Percentiles rank a stretch among this genome's conserved stretches.
phyloP scores from a whole-genome alignment of 2,797 vertebrate genomes.

The Micromesistius poutassou region DNA sequence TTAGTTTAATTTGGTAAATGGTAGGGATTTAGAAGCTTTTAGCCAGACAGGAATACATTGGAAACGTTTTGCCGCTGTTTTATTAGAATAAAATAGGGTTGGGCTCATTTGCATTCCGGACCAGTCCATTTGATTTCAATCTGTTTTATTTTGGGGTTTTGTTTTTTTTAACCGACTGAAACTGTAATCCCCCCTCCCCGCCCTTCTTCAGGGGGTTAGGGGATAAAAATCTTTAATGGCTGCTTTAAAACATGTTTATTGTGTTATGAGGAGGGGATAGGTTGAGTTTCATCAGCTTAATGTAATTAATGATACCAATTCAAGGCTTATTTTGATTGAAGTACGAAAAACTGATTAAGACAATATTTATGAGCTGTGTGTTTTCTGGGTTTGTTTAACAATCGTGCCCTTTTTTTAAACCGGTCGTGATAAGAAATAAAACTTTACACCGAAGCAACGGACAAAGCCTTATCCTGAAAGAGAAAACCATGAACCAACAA shows the following conservation, averaged over 20 bases:
- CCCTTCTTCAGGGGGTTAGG: conserved; percentile 35
- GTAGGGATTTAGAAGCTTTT: conserved; percentile 96
- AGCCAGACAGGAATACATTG: conserved; percentile 93
- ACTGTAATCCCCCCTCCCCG: neutral
- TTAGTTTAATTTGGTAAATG: conserved; percentile 99
- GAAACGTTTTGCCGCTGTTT: conserved; percentile 79
- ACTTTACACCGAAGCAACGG: no score
- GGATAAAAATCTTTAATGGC: conserved; percentile 51
- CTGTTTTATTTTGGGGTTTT: conserved; percentile 49
- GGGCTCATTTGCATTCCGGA: conserved; percentile 87
- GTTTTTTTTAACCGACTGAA: conserved; percentile 44
- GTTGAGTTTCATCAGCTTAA: conserved; percentile 67
- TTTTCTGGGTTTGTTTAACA: conserved; percentile 21
- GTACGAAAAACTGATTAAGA: conserved; percentile 56
- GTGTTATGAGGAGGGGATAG: conserved; percentile 57
- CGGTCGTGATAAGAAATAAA: no score
- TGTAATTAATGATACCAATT: conserved; percentile 74
- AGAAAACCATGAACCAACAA: no score
- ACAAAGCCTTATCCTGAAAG: no score
- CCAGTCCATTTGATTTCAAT: conserved; percentile 58
- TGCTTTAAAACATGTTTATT: conserved; percentile 56
- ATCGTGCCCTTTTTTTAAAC: neutral
- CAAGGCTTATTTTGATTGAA: conserved; percentile 71
- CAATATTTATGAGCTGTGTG: conserved; percentile 36
- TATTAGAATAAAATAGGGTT: conserved; percentile 90